phyloP scores from a whole-genome alignment of 2,888 invertebrate genomes.

The Hemaris fuciformis region DNA sequence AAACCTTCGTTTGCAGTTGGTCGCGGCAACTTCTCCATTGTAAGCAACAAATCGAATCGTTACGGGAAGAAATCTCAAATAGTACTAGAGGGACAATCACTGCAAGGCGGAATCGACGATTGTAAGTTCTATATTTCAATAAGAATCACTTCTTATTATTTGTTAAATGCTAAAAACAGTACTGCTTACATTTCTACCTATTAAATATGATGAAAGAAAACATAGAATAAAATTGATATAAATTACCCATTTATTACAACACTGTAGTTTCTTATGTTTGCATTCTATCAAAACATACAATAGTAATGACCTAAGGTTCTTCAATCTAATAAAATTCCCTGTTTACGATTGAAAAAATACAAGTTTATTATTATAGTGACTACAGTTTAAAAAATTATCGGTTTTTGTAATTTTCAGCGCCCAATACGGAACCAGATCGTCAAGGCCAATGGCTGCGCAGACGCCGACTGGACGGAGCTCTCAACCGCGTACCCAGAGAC shows the following conservation, averaged over 20 bases:
- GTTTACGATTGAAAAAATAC: too few species aligned
- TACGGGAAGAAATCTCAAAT: conserved; percentile 89
- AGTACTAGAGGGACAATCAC: conserved; percentile 67
- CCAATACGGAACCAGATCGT: conserved; percentile 86
- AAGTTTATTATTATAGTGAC: too few species aligned
- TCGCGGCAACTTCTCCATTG: conserved; percentile 92
- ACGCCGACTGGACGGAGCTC: conserved; percentile 95
- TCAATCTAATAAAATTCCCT: too few species aligned
- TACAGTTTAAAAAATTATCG: background rate
- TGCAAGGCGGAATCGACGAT: conserved; percentile 67
- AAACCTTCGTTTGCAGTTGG: conserved; percentile 82
- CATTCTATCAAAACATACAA: too few species aligned
- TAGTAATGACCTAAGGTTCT: too few species aligned
- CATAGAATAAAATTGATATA: too few species aligned
- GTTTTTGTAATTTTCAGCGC: conserved; percentile 46
- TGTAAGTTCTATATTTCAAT: conserved; percentile 54
- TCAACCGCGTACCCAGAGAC: conserved; percentile 97
- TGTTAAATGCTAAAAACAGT: too few species aligned
- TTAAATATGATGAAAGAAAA: too few species aligned
- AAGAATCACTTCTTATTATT: too few species aligned
- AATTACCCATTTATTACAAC: too few species aligned
- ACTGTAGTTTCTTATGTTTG: too few species aligned
- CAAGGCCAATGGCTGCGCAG: conserved; percentile 99
- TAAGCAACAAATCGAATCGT: conserved; percentile 92
- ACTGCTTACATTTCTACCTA: too few species aligned